Evolutionary conservation across 2,888 invertebrate species (phyloP).

Genomic region (Scaptomyza cyrtandrae): DNA sequence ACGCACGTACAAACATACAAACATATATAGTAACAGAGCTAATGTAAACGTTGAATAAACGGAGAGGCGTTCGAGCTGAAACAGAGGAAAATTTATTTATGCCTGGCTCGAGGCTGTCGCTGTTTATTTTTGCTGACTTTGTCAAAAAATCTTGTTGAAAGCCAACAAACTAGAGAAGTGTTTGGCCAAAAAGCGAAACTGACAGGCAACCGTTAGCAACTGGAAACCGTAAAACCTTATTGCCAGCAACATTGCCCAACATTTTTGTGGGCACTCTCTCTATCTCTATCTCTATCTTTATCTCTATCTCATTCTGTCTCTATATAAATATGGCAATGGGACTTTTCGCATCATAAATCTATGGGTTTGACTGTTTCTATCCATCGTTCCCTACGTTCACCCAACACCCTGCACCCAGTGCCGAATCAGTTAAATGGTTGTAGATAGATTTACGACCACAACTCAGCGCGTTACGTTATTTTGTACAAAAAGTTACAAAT

Average conservation of each 20-base stretch:
- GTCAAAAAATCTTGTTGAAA: slow-evolving; percentile 56
- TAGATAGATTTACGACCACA: slow-evolving; percentile 48
- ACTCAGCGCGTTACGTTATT: slow-evolving; percentile 22
- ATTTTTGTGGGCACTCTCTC: slow-evolving; percentile 31
- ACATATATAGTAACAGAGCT: slow-evolving; percentile 17
- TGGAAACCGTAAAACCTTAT: slow-evolving; percentile 38
- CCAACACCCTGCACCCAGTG: background rate
- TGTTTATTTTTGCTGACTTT: slow-evolving; percentile 50
- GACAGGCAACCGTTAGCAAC: slow-evolving; percentile 32
- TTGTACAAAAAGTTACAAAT: slow-evolving; percentile 18
- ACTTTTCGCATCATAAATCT: slow-evolving; percentile 64
- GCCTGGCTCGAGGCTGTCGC: slow-evolving; percentile 10
- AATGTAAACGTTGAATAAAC: slow-evolving; percentile 15
- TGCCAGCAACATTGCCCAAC: slow-evolving; percentile 48
- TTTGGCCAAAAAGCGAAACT: slow-evolving; percentile 34
- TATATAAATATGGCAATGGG: slow-evolving; percentile 59
- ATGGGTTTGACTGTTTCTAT: slow-evolving; percentile 10
- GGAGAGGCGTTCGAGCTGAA: slow-evolving; percentile 60
- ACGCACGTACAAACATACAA: slow-evolving; percentile 7
- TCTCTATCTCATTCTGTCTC: background rate
- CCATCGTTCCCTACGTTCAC: too few species aligned
- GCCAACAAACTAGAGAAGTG: slow-evolving; percentile 44
- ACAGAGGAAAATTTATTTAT: slow-evolving; percentile 13
- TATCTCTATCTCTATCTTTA: background rate
- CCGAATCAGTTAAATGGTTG: slow-evolving; percentile 46